Conservation (phyloP, 2,797 vertebrate genomes). For the Hephaestus fuliginosus region DNA sequence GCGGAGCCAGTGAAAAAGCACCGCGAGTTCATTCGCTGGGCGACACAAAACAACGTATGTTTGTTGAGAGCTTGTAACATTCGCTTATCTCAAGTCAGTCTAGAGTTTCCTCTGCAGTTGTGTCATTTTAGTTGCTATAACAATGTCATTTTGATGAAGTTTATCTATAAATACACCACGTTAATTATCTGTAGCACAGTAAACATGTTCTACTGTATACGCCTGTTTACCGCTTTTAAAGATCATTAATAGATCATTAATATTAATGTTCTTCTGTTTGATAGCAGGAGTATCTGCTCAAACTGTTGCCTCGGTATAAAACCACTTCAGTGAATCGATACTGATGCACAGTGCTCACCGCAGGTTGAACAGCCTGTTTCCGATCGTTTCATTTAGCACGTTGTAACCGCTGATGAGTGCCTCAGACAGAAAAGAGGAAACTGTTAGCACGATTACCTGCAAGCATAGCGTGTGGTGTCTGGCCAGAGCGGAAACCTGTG, state of each 20-base stretch:
- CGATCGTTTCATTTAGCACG: background rate
- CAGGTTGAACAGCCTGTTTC: constrained; percentile 6
- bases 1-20: background rate
- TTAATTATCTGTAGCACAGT: background rate
- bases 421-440: constrained; percentile 4
- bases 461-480: constrained; percentile 13
- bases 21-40: background rate
- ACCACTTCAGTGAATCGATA: constrained; percentile 1
- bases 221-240: background rate
- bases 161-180: background rate
- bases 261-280: background rate
- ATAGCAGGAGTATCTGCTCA: background rate
- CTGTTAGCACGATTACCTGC: constrained; percentile 14
- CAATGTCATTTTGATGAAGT: background rate
- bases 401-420: constrained; percentile 5
- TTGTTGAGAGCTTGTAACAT: background rate
- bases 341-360: background rate
- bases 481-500: constrained; percentile 39
- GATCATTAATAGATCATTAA: background rate
- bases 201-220: no score
- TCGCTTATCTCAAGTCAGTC: background rate
- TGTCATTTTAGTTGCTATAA: background rate
- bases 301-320: background rate
- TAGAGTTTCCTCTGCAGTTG: background rate
- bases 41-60: background rate